phyloP scores from a whole-genome alignment of 2,797 vertebrate genomes.

The Chaetophractus vellerosus region DNA sequence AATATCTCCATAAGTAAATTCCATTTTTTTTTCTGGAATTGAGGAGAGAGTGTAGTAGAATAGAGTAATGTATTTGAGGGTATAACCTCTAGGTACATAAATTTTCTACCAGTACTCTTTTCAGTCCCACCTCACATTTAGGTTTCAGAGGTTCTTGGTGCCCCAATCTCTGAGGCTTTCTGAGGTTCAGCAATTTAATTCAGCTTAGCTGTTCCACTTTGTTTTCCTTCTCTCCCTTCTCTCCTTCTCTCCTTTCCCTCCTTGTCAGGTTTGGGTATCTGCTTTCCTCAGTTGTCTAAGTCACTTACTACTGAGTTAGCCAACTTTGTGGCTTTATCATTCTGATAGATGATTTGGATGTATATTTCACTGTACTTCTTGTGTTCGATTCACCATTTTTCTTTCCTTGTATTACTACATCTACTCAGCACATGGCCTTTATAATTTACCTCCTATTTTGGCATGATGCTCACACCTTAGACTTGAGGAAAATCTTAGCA shows the following conservation, averaged over 20 bases:
- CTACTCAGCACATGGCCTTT: not conserved
- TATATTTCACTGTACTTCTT: slow-evolving; percentile 58
- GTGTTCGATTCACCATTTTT: not conserved
- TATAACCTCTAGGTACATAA: not conserved
- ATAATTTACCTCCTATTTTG: not conserved
- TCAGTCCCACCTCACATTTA: not conserved
- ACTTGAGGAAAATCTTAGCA: not conserved
- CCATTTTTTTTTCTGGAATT: not conserved
- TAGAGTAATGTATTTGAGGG: not conserved
- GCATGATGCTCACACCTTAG: not conserved
- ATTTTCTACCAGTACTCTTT: not conserved
- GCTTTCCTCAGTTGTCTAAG: too few relatives aligned
- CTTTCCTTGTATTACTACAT: not conserved
- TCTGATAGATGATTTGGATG: slow-evolving; percentile 62
- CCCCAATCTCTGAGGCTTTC: not conserved
- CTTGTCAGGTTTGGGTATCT: not conserved
- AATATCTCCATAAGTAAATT: not conserved
- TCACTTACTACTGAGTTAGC: not conserved
- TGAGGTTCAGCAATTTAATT: not conserved
- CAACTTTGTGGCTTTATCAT: slow-evolving; percentile 50
- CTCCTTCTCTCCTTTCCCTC: not conserved
- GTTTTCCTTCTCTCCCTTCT: not conserved
- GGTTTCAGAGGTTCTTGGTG: not conserved
- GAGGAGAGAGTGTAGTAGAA: not conserved
- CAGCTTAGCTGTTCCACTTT: not conserved